These are phyloP conservation scores for Chloroceryle aenea DNA, from an alignment of 2,113 vertebrate species.

Conservation along the genomic window DNA sequence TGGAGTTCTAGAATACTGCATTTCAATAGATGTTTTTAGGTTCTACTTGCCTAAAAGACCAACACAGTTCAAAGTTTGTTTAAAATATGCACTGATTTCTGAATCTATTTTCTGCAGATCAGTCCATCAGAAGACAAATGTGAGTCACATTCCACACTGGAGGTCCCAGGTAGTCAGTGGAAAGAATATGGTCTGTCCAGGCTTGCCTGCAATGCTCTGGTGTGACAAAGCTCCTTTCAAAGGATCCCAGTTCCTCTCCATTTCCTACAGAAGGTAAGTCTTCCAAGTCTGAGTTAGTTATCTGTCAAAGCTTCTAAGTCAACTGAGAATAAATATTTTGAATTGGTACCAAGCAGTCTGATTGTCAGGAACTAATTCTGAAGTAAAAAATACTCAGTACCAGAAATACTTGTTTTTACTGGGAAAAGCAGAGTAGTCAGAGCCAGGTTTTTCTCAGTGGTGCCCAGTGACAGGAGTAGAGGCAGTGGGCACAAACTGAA, in stretches of 20 bases:
- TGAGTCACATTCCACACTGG: background rate
- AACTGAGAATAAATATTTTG: background rate
- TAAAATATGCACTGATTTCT: background rate
- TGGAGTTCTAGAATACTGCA: background rate
- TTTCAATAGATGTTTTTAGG: background rate
- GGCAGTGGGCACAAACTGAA: background rate
- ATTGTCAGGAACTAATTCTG: background rate
- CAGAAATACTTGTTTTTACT: background rate
- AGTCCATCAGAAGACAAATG: background rate
- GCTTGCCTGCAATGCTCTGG: background rate
- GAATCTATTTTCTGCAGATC: background rate
- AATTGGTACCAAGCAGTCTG: background rate
- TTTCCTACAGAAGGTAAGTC: background rate
- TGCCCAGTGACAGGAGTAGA: background rate
- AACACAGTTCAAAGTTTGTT: background rate
- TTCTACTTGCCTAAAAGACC: background rate
- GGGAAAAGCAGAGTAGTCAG: background rate
- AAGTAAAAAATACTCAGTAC: background rate
- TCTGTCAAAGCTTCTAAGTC: background rate
- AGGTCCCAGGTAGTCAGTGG: background rate
- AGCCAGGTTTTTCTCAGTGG: background rate
- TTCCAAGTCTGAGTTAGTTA: background rate
- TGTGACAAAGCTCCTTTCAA: background rate
- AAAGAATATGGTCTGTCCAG: background rate
- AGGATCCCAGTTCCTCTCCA: background rate